These are phyloP conservation scores for Dryobota labecula DNA, from an alignment of 2,888 invertebrate species.

Conservation along the genomic window DNA sequence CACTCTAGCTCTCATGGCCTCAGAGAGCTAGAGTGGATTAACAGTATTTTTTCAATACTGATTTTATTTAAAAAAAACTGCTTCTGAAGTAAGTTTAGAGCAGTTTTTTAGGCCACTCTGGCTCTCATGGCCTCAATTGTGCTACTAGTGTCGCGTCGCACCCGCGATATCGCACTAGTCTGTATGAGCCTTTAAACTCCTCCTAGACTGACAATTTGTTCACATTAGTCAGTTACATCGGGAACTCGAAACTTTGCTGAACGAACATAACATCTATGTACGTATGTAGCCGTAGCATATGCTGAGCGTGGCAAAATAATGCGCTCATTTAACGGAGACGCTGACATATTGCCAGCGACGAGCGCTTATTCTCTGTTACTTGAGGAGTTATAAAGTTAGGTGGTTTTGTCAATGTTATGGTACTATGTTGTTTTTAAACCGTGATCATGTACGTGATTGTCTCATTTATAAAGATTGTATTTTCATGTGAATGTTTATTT, in stretches of 20 bases:
- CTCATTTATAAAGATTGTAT: not conserved
- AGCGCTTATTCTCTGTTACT: conserved; percentile 28
- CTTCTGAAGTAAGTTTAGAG: too few species aligned
- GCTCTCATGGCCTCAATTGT: too few species aligned
- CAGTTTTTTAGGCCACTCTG: too few species aligned
- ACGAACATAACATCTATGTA: not conserved
- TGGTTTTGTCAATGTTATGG: conserved; percentile 27
- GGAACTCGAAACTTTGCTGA: conserved; percentile 35
- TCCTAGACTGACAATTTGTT: conserved; percentile 41
- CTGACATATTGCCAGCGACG: conserved; percentile 49
- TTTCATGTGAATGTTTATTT: not conserved
- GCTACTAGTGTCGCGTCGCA: too few species aligned
- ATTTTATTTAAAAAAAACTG: too few species aligned
- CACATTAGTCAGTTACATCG: conserved; percentile 43
- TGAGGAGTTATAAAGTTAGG: conserved; percentile 17
- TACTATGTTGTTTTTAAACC: conserved; percentile 2
- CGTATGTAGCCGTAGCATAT: conserved; percentile 1
- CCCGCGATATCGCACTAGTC: too few species aligned
- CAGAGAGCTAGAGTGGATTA: too few species aligned
- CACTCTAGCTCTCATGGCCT: too few species aligned
- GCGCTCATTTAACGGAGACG: conserved; percentile 55
- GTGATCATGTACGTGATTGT: conserved; percentile 14
- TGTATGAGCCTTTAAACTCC: too few species aligned
- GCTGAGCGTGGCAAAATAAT: conserved; percentile 46
- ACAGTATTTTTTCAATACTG: too few species aligned